These are phyloP conservation scores for Chlorospingus flavigularis DNA, from an alignment of 2,797 vertebrate genomes.

Conservation along the genomic window DNA sequence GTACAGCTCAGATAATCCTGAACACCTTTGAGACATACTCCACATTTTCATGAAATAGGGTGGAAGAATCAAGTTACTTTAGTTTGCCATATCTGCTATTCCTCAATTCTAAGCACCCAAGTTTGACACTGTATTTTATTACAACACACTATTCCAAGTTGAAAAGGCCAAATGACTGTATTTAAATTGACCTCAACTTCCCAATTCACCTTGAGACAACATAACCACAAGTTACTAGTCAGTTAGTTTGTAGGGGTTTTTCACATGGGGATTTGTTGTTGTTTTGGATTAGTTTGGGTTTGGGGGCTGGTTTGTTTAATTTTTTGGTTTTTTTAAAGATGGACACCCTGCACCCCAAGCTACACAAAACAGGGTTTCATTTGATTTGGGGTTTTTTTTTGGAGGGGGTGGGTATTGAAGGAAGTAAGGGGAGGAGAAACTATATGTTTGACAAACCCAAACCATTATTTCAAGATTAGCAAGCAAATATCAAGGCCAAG, in stretches of 20 bases:
- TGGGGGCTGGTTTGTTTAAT: too few species aligned
- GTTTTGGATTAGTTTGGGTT: background rate
- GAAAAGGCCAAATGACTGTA: background rate
- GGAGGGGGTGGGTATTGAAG: background rate
- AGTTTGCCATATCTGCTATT: fast-evolving
- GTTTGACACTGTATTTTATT: background rate
- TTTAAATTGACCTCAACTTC: background rate
- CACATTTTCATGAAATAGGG: background rate
- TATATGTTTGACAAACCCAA: background rate
- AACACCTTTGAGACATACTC: background rate
- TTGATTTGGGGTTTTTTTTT: fast-evolving
- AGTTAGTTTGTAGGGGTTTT: background rate
- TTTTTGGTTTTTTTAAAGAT: background rate
- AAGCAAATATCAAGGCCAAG: background rate
- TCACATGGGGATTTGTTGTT: background rate
- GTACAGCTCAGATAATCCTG: background rate
- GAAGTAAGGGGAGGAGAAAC: background rate
- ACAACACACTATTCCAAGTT: background rate
- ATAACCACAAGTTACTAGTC: background rate
- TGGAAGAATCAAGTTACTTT: background rate
- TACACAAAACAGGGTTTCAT: background rate
- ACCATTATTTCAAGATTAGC: background rate
- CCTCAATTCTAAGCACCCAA: background rate
- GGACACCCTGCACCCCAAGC: fast-evolving
- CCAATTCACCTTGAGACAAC: background rate